Evolutionary conservation across 2,113 vertebrate species (phyloP), one percentile per base, ranked within the genome.

Genomic region (Aramus guarauna): DNA sequence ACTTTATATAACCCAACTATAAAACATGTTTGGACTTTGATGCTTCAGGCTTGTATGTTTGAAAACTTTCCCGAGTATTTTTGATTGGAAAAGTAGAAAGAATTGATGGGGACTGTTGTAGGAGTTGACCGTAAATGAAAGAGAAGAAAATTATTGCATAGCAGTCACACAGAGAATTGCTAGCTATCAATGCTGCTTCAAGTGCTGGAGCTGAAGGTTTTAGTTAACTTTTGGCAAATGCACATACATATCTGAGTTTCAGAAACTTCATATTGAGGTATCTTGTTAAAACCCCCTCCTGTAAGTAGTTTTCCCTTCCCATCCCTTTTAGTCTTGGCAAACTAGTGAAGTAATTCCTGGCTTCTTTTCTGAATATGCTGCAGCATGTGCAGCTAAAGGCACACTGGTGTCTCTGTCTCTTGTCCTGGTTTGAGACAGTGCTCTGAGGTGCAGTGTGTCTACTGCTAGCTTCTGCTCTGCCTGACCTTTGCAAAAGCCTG

Each of bases 371-470:
- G 29, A 16, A 27, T 6, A 1, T 0, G 1, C 27, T 29, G 19
- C 36, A 19, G 15, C 47, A 3, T 1, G 1, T 47, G 29, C 26
- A 60, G 66, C 43, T 74, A 20, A 55, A 11, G 12, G 34, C 18
- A 7, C 37, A 0, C 34, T 7, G 52, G 17, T 41, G 64, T 64
- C 67, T 20, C 26, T 11, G 29, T 34, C 24, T 47, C 64, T 47
- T 19, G 18, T 29, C 73, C 37, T 12, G n/a, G 20, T 50, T 11
- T 7, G 53, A 55, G 62, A 14, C 0, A 2, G n/a, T 0, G 4
- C 63, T 63, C 32, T 24, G 41, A 36, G 63, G 24, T 37, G 19
- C 41, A 5, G 9, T 1, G 12, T 32, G 60, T 43, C 30, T 72
- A 32, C 58, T 36, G 56, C 41, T 23, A 8, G 11, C 56, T 67